Base-by-base conservation (phyloP, 2,113 vertebrate species). In the Pygoscelis antarcticus region DNA sequence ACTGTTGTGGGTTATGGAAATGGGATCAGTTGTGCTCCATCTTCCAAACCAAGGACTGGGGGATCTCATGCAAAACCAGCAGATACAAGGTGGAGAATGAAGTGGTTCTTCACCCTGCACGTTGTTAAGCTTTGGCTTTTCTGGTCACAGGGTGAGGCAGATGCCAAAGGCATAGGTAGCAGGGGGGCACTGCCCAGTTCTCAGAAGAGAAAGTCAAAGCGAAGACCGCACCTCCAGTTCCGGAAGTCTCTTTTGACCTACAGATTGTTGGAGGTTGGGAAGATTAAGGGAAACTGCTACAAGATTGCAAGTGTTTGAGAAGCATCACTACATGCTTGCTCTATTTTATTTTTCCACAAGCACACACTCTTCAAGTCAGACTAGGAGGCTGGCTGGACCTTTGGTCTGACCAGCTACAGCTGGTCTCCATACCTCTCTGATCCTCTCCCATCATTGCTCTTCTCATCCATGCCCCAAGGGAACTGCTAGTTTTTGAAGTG, bases 391-490 rank as follows among this genome's bases (percentile, higher is more conserved):
- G 6, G 27, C 42, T 40, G 66, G 54, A 11, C 54, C 42, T 55
- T 51, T 46, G 60, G 13, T 71, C 34, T 20, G 10, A 32, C 25
- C 54, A n/a, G 36, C 64, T 74, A 1, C 20, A 47, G 34, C 55
- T 74, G 44, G 5, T 70, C 26, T 74, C 49, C 14, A 0, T 32
- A 11, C 29, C 58, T 83, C 32, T 38, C 49, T 65, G 20, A 15
- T 78, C 55, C 36, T 82, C 19, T n/a, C 80, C 26, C 10, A 7
- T 52, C 44, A 3, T 7, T 29, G 20, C 49, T 47, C 18, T 60
- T 77, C 51, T 61, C 30, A 10, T 34, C 44, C 10, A 0, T 1
- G 1, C 17, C 69, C 54, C 0, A 2, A 47, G 64, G 77, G 55
- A 44, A 21, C 13, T 51, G 76, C 71, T 68, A 5, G 10, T 57